Percentiles rank a stretch among this genome's conserved stretches.
phyloP scores from a whole-genome alignment of 2,888 invertebrate genomes.

The Amphipoea lucens region DNA sequence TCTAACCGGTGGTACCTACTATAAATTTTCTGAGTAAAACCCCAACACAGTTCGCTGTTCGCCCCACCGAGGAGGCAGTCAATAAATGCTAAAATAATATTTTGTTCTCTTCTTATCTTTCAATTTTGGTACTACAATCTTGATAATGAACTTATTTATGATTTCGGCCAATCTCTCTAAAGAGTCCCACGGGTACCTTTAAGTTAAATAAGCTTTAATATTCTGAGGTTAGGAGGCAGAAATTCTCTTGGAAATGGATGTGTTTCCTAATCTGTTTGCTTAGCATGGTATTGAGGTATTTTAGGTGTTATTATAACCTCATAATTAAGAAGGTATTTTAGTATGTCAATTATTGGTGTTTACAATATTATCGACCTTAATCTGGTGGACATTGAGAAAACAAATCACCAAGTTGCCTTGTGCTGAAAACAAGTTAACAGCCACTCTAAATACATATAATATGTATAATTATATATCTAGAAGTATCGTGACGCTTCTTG shows the following conservation, averaged over 20 bases:
- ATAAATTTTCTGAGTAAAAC: neutral
- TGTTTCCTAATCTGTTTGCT: conserved; percentile 3
- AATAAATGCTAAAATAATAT: conserved; percentile 4
- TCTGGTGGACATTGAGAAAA: neutral
- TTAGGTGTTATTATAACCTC: neutral
- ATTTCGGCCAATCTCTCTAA: conserved; percentile 18
- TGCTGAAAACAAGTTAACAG: neutral
- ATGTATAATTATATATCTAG: neutral
- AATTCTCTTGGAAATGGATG: neutral
- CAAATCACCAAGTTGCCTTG: neutral
- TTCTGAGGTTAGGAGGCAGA: conserved; percentile 7
- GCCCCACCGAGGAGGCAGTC: neutral
- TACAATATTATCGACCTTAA: neutral
- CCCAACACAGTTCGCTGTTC: neutral
- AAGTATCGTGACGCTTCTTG: neutral
- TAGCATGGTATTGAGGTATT: neutral
- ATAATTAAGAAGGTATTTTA: neutral
- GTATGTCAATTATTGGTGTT: neutral
- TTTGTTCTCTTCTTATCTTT: neutral
- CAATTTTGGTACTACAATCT: conserved; percentile 21
- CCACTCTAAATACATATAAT: neutral
- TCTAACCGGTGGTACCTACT: no score
- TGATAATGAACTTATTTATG: conserved; percentile 39
- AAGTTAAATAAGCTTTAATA: conserved; percentile 37
- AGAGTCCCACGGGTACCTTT: conserved; percentile 31